Percentiles rank a stretch among this genome's conserved stretches.
Conservation (phyloP, 2,113 vertebrate species). For the Gadus macrocephalus region DNA sequence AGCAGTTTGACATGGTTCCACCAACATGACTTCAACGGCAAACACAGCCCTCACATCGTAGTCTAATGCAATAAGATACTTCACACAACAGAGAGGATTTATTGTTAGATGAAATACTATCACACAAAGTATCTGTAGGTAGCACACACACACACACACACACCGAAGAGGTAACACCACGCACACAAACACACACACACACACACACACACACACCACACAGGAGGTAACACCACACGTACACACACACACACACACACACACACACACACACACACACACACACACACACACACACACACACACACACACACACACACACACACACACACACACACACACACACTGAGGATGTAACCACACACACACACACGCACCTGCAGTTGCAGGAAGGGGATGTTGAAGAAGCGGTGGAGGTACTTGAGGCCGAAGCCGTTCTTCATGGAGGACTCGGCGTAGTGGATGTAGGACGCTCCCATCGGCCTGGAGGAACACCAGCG, state of each 20-base stretch:
- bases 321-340: slow-evolving; percentile 2
- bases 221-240: slow-evolving; percentile 37
- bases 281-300: no score
- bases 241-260: not conserved
- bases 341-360: not conserved
- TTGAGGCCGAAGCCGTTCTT: slow-evolving; percentile 97
- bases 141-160: not conserved
- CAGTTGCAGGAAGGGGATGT: slow-evolving; percentile 96
- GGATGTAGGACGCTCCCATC: slow-evolving; percentile 91
- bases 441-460: slow-evolving; percentile 98
- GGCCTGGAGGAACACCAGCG: slow-evolving; percentile 71
- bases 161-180: no score
- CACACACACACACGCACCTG: slow-evolving; percentile 75
- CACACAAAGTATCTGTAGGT: no score
- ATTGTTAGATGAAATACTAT: no score
- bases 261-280: not conserved
- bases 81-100: no score
- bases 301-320: no score
- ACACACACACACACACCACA: slow-evolving; percentile 43
- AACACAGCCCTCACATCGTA: no score
- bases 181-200: not conserved
- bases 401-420: slow-evolving; percentile 97
- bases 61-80: no score
- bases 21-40: no score
- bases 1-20: no score